phyloP scores from a whole-genome alignment of 2,888 invertebrate genomes.

The Stomorhina lunata region DNA sequence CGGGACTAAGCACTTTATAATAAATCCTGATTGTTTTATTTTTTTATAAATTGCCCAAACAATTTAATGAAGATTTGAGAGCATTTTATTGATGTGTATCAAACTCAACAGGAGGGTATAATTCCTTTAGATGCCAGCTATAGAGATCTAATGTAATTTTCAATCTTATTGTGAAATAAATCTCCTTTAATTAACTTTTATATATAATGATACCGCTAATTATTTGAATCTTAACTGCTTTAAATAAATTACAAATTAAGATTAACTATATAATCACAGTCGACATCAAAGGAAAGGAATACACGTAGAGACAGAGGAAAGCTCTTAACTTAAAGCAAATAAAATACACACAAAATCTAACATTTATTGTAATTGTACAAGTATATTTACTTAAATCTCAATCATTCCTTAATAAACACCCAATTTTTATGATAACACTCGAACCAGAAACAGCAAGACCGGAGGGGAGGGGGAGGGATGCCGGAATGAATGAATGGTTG shows the following conservation, averaged over 20 bases:
- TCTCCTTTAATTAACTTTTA: background rate
- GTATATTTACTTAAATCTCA: conserved; percentile 4
- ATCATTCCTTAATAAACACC: conserved; percentile 17
- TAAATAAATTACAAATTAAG: background rate
- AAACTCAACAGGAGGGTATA: too few species aligned
- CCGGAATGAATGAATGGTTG: background rate
- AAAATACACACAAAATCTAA: background rate
- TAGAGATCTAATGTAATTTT: too few species aligned
- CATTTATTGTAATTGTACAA: too few species aligned
- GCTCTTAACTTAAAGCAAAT: background rate
- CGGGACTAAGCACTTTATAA: too few species aligned
- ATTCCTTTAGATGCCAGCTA: too few species aligned
- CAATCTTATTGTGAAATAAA: too few species aligned
- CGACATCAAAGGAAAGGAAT: too few species aligned
- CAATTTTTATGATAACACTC: background rate
- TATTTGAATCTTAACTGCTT: background rate
- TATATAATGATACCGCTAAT: background rate
- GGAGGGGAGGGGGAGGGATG: background rate
- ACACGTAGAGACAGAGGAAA: too few species aligned
- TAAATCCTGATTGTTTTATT: too few species aligned
- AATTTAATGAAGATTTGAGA: too few species aligned
- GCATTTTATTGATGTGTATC: too few species aligned
- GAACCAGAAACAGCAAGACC: background rate
- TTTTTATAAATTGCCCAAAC: too few species aligned
- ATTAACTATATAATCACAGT: conserved; percentile 3